phyloP scores from a whole-genome alignment of 1,140 invertebrate species.

The Pygmarrhopalites habei region DNA sequence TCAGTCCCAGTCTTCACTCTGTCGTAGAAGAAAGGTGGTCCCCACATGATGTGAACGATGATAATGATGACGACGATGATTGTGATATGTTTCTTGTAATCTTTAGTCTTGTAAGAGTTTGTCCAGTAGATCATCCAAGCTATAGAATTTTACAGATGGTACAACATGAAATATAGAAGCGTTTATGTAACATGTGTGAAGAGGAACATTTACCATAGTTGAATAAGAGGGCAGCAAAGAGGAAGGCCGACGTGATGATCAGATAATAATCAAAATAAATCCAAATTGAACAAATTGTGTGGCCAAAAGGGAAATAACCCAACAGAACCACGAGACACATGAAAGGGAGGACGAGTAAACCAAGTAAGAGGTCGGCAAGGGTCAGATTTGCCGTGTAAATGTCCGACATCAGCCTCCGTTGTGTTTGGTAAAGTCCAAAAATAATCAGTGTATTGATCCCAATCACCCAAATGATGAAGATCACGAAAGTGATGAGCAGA shows the following conservation, averaged over 20 bases:
- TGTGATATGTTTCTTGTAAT: constrained; percentile 3
- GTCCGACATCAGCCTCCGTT: constrained; percentile 19
- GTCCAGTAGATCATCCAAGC: constrained; percentile 33
- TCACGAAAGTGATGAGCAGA: constrained; percentile 4
- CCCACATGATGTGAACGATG: constrained; percentile 22
- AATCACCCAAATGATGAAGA: constrained; percentile 27
- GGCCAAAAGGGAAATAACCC: constrained; percentile 32
- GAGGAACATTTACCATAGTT: too few relatives aligned
- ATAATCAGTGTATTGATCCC: constrained; percentile 23
- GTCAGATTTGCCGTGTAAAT: constrained; percentile 28
- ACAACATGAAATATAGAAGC: too few relatives aligned
- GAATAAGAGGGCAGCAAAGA: constrained; percentile 27
- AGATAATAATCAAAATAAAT: constrained; percentile 35
- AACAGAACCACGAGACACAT: constrained; percentile 29
- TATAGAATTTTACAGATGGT: too few relatives aligned
- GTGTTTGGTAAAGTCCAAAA: constrained; percentile 16
- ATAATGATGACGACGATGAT: constrained; percentile 10
- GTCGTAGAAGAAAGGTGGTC: constrained; percentile 29
- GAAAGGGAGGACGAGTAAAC: constrained; percentile 31
- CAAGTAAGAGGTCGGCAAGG: constrained; percentile 25
- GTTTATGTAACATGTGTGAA: too few relatives aligned
- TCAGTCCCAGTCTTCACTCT: not conserved
- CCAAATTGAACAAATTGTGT: constrained; percentile 25
- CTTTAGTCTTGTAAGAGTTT: constrained; percentile 13
- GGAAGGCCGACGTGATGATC: constrained; percentile 25